Conservation (phyloP, 2,797 vertebrate genomes). For the Sarcoramphus papa region DNA sequence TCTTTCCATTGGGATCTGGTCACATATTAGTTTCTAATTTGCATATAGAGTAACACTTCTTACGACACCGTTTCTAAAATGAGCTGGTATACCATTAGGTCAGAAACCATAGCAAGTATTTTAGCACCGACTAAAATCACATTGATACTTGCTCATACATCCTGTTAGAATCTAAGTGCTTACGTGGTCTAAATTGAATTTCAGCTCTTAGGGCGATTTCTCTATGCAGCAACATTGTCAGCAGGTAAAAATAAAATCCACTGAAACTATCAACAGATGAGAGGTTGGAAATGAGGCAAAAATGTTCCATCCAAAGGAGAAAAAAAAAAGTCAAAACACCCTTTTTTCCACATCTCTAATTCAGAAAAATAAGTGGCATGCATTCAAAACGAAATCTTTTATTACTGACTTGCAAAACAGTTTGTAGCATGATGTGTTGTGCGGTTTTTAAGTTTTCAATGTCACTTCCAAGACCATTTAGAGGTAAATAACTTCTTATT, state of each 20-base stretch:
- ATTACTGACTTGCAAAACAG: not conserved
- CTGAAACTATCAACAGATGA: not conserved
- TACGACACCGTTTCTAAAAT: not conserved
- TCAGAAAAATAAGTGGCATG: not conserved
- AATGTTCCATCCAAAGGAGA: not conserved
- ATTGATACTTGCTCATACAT: not conserved
- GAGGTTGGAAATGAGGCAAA: not conserved
- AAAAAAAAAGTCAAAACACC: not conserved
- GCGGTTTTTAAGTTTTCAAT: not conserved
- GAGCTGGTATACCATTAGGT: not conserved
- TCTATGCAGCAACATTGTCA: not conserved
- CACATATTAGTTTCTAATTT: conserved; percentile 23
- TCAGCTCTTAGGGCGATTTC: conserved; percentile 1
- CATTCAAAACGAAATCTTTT: not conserved
- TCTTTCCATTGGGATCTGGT: conserved; percentile 10
- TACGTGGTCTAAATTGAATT: conserved; percentile 25
- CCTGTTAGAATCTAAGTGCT: not conserved
- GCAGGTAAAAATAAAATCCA: not conserved
- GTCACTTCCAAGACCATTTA: not conserved
- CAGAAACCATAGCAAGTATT: conserved; percentile 35
- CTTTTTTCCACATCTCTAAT: not conserved
- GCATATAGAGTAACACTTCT: conserved; percentile 13
- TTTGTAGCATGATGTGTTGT: not conserved
- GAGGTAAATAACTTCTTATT: not conserved
- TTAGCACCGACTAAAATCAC: conserved; percentile 15